phyloP scores from a whole-genome alignment of 2,113 vertebrate genomes.

The Myotis lucifugus region DNA sequence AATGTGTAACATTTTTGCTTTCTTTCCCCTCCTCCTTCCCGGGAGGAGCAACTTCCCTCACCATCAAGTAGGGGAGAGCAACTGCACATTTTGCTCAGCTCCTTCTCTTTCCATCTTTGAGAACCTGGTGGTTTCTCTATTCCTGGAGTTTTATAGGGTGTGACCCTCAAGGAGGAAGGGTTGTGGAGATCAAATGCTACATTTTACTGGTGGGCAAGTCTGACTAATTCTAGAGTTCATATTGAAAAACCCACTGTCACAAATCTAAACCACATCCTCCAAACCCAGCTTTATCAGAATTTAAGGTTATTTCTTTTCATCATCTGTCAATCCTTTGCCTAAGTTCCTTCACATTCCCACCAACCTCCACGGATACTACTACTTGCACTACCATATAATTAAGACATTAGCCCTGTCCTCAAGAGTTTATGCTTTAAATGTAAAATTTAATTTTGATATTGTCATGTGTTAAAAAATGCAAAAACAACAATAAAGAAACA shows the following conservation, averaged over 20 bases:
- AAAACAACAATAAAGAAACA: background rate
- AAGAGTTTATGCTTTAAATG: constrained; percentile 38
- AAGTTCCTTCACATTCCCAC: background rate
- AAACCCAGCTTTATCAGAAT: constrained; percentile 23
- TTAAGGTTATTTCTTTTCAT: constrained; percentile 34
- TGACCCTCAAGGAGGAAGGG: background rate
- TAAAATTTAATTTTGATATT: constrained; percentile 23
- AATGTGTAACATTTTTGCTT: background rate
- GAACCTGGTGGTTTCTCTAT: background rate
- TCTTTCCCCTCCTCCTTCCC: background rate
- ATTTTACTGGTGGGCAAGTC: background rate
- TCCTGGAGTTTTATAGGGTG: background rate
- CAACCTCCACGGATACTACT: background rate
- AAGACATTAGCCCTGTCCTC: background rate
- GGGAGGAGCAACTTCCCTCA: background rate
- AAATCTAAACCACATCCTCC: background rate
- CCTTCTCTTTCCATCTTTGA: background rate
- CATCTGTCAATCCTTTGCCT: background rate
- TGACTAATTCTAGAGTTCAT: constrained; percentile 42
- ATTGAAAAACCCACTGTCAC: background rate
- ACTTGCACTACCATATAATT: background rate
- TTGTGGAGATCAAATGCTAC: background rate
- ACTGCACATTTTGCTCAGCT: background rate
- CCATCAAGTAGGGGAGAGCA: background rate
- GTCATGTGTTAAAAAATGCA: background rate